Evolutionary conservation across 2,113 vertebrate genomes (phyloP), one percentile per base, ranked within the genome.

Genomic region (Ramphastos sulfuratus): DNA sequence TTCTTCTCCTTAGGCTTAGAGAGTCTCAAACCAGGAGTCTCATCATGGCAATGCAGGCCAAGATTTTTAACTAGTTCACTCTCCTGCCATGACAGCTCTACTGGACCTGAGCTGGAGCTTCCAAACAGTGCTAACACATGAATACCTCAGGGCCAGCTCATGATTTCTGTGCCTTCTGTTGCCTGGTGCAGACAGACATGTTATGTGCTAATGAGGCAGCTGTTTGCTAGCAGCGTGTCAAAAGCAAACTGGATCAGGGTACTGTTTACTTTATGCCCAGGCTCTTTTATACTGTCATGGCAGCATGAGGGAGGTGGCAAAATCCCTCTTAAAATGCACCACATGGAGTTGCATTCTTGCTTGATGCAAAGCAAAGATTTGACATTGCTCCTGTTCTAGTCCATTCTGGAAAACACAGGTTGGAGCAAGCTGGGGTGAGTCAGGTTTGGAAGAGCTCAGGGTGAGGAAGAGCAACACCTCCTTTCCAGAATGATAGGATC

Each of bases 1-100:
- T 90, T 70, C 77, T 60, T 70, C 48, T 85, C 21, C 20, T 83
- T 28, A 64, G 50, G 46, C 33, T 56, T 55, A 55, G 37, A 81
- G 27, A 61, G 16, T 82, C 12, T 76, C 61, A 82, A 61, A 61
- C 7, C 46, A 54, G 66, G 44, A 79, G 23, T 15, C 54, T 56
- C 65, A 67, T 42, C 4, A 50, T 1, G 4, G n/a, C 44, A 30
- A 10, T 23, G 24, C 67, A 91, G 71, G 31, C 35, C 58, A 42
- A 11, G 46, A 82, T 93, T 85, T 85, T 91, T 75, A 93, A 80
- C 64, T 87, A 80, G 30, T 76, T 90, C 78, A 19, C 16, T 83
- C 31, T 89, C 42, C 63, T 70, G 73, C 63, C n/a, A 30, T 28
- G 61, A 54, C 69, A 93, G 4, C 20, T 73, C 18, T 82, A 20